Conservation (phyloP, 2,888 invertebrate species). For the Sepiola atlantica region DNA sequence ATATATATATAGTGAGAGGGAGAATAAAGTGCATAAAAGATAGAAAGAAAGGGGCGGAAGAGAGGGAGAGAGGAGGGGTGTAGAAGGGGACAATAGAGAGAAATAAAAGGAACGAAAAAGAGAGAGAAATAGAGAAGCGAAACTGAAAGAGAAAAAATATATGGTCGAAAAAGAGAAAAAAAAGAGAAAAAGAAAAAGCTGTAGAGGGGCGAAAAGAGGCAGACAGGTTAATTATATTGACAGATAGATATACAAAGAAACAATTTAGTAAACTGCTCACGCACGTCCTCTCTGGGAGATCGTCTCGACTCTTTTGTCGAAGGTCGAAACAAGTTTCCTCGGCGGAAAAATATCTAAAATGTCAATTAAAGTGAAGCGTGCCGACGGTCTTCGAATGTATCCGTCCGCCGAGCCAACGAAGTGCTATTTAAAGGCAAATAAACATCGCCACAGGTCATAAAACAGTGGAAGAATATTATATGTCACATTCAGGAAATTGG, state of each 20-base stretch:
- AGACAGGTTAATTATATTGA: no score
- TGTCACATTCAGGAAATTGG: background rate
- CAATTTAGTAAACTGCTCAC: background rate
- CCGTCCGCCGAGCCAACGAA: background rate
- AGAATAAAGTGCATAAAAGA: no score
- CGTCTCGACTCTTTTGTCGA: background rate
- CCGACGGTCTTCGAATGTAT: background rate
- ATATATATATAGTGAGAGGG: background rate
- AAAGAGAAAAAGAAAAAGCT: no score
- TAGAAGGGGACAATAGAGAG: background rate
- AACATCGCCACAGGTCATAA: background rate
- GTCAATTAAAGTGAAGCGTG: constrained; percentile 17
- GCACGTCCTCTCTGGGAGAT: background rate
- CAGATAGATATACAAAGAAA: no score
- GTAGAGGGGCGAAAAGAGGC: no score
- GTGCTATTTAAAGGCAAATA: background rate
- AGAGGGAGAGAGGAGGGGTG: no score
- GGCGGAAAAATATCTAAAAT: constrained; percentile 4
- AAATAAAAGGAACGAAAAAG: background rate
- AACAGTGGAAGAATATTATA: background rate
- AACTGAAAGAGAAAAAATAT: background rate
- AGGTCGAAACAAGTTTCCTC: background rate
- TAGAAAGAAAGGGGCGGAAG: background rate
- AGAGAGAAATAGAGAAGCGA: background rate
- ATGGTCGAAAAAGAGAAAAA: no score